Base-by-base conservation (phyloP, 2,113 vertebrate species). In the Lota lota region DNA sequence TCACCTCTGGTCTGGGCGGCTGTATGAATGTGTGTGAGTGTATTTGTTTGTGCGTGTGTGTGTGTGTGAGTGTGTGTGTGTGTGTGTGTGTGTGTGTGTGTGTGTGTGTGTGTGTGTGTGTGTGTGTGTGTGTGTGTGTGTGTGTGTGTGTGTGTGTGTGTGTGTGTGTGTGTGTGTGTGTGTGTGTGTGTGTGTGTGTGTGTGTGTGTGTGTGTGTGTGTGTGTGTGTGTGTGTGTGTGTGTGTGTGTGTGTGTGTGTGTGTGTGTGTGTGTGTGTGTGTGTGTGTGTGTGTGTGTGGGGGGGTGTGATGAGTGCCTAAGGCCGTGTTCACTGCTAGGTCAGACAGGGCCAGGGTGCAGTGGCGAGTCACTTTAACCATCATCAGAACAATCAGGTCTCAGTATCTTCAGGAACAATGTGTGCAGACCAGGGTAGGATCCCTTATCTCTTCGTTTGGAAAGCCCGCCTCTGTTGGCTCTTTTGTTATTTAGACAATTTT, bases 261-360 rank as follows among this genome's bases (percentile, higher is more conserved):
- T n/a, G 17, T 16, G 7, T 17, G 53, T n/a, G 53, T 56, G 53
- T 56, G 53, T n/a, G 16, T n/a, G 53, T n/a, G 4, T 56, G 53
- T 7, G 16, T 56, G 3, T 56, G n/a, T 14, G 51, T 14, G 51
- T 14, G 51, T 14, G 51, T 4, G 51, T 0, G 51, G 51, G 51
- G 77, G 50, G 69, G 80, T 68, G 73, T 78, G 77, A 82, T 79
- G 77, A 74, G 69, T 19, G 74, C 85, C 70, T 0, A 8, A 47
- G 78, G 87, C 72, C 36, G 69, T n/a, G 71, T 67, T 60, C 66
- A 72, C 68, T 10, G 60, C 14, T 3, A 66, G 78, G 83, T 86
- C 83, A 82, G 28, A 33, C 28, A 33, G 28, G 28, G 28, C 28
- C 28, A 33, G 28, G 7, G 28, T 33, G 28, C 28, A 33, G 28